Evolutionary conservation across 2,113 vertebrate genomes (phyloP).

Genomic region (Dendropsophus ebraccatus): DNA sequence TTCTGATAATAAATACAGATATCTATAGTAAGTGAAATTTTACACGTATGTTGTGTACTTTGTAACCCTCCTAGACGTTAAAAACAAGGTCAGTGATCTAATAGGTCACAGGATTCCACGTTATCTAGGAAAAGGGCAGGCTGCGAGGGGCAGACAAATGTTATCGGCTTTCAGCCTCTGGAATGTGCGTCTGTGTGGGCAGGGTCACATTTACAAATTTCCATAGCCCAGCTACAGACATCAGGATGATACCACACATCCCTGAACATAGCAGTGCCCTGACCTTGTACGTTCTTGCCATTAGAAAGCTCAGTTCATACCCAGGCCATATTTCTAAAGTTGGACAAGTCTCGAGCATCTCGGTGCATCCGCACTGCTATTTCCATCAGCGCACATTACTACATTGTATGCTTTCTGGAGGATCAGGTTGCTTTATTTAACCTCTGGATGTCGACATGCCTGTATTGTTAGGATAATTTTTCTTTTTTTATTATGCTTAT

Average conservation of each 20-base stretch:
- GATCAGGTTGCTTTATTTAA: no score
- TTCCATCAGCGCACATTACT: no score
- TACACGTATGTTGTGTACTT: not conserved
- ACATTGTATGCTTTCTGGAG: no score
- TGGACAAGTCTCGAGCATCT: no score
- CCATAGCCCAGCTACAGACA: not conserved
- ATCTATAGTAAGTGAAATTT: no score
- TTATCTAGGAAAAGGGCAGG: conserved; percentile 34
- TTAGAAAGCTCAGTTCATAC: not conserved
- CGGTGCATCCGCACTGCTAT: no score
- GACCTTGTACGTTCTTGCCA: not conserved
- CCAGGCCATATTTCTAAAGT: not conserved
- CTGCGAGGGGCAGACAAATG: not conserved
- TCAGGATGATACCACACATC: not conserved
- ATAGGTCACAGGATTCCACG: conserved; percentile 7
- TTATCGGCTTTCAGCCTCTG: not conserved
- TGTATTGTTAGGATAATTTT: no score
- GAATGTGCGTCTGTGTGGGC: conserved; percentile 27
- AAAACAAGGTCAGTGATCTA: conserved; percentile 27
- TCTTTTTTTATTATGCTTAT: not conserved
- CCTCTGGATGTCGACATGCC: no score
- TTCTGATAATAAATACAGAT: no score
- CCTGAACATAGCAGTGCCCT: not conserved
- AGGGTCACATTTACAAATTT: not conserved
- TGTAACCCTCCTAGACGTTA: not conserved